phyloP scores from a whole-genome alignment of 2,797 vertebrate genomes.

The Sebastes kiyomatsui region DNA sequence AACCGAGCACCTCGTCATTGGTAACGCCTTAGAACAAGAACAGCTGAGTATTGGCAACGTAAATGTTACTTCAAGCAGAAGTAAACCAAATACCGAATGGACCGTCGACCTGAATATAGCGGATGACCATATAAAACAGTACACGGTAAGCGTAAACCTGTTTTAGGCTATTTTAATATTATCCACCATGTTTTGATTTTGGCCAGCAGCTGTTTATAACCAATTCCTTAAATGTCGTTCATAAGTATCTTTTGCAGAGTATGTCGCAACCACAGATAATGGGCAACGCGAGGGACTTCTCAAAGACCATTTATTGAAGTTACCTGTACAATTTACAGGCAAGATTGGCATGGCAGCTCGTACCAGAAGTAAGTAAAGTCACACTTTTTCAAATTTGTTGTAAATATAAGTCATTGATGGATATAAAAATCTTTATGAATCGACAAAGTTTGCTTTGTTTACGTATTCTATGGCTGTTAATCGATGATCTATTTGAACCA shows the following conservation, averaged over 20 bases:
- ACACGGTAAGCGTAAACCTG: not conserved
- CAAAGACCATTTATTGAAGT: not conserved
- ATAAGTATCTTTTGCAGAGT: not conserved
- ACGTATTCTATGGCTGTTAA: not conserved
- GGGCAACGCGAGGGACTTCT: not conserved
- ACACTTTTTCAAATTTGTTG: not conserved
- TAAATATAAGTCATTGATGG: not conserved
- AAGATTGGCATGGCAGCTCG: not conserved
- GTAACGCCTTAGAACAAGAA: too few species aligned
- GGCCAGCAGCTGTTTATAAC: too few species aligned
- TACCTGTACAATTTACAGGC: not conserved
- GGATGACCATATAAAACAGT: not conserved
- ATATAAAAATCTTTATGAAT: too few species aligned
- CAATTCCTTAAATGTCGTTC: not conserved
- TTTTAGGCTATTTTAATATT: not conserved
- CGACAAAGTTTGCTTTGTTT: not conserved
- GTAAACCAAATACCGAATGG: not conserved
- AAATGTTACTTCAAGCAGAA: not conserved
- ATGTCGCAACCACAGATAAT: not conserved
- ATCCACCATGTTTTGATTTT: not conserved
- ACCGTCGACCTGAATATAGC: not conserved
- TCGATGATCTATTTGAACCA: not conserved
- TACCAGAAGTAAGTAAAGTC: not conserved
- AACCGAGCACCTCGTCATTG: too few species aligned
- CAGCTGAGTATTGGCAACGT: too few species aligned